Evolutionary conservation across 2,888 invertebrate species (phyloP), one percentile per base, ranked within the genome.

Genomic region (Limnephilus marmoratus): DNA sequence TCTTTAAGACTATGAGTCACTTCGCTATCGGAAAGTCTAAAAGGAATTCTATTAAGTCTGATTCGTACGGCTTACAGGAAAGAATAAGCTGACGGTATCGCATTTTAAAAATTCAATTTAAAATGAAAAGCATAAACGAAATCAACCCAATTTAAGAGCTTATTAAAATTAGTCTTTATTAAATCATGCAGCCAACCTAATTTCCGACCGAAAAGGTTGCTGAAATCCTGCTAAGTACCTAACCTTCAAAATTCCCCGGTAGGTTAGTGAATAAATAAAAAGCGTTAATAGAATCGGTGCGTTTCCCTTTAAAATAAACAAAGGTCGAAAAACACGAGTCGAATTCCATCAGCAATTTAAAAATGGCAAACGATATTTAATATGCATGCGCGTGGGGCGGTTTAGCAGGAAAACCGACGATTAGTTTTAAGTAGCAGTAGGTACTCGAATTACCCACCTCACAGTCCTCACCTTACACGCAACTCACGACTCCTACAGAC

Each of bases 251-350:
- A 68, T 68, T 68, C n/a, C 24, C 68, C 68, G 68, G 68, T 68
- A 68, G 9, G 68, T 68, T 68, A 24, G 24, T 68, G 68, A n/a
- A 68, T 68, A 68, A 68, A 68, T 53, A 68, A 49, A 45, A 68
- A 68, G 68, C 68, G 7, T 24, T 68, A 68, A 68, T 68, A 68
- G 9, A 68, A 68, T 68, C 68, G 68, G 68, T 68, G 68, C 24
- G 68, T 68, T 68, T 68, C 68, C 68, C 68, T 68, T 68, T 68
- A 68, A 68, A 68, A 68, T 68, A 68, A 68, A 68, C 68, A 68
- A 68, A 68, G 68, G 68, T n/a, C 68, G 68, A 68, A 24, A 68
- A 68, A 68, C 68, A 68, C 1, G 9, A 68, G 68, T 24, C 24
- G 68, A 68, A 68, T 68, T 7, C 24, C 68, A 68, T 68, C n/a